Evolutionary conservation across 1,140 invertebrate species (phyloP).

Genomic region (Pseudomyrmex gracilis): DNA sequence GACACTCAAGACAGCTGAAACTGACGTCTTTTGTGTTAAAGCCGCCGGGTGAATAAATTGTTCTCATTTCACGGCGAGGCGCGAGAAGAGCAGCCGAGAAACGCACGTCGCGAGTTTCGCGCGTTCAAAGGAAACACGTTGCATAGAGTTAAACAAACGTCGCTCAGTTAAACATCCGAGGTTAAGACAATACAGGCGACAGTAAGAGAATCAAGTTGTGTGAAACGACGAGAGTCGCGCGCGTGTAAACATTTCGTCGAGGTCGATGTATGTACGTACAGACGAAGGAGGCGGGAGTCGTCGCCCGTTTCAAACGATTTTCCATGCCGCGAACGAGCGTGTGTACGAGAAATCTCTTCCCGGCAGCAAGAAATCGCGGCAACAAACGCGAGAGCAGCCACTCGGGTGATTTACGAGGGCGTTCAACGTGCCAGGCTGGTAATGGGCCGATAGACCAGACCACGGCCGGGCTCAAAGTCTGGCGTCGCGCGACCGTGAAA

Average conservation of each 20-base stretch:
- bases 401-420: slow-evolving; percentile 74
- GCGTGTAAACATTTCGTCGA: slow-evolving; percentile 35
- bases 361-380: slow-evolving; percentile 63
- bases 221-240: slow-evolving; percentile 7
- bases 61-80: slow-evolving; percentile 2
- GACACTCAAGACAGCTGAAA: background rate
- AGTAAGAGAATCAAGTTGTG: slow-evolving; percentile 12
- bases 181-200: slow-evolving; percentile 20
- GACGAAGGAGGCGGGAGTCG: too few species aligned
- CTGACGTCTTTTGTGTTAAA: background rate
- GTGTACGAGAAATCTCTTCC: slow-evolving; percentile 23
- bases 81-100: background rate
- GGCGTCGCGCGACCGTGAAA: slow-evolving; percentile 77
- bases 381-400: slow-evolving; percentile 61
- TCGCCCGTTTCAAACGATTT: slow-evolving; percentile 22
- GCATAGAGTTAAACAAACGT: slow-evolving; percentile 19
- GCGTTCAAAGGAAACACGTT: slow-evolving; percentile 13
- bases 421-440: slow-evolving; percentile 75
- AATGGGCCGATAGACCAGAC: slow-evolving; percentile 74
- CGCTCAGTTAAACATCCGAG: background rate
- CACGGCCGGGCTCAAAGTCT: slow-evolving; percentile 72
- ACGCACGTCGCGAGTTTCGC: background rate
- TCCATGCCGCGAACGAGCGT: background rate
- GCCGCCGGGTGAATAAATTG: background rate
- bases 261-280: background rate